Percentiles rank a stretch among this genome's conserved stretches.
phyloP scores from a whole-genome alignment of 2,797 vertebrate genomes.

The Sebastes baramenuke region DNA sequence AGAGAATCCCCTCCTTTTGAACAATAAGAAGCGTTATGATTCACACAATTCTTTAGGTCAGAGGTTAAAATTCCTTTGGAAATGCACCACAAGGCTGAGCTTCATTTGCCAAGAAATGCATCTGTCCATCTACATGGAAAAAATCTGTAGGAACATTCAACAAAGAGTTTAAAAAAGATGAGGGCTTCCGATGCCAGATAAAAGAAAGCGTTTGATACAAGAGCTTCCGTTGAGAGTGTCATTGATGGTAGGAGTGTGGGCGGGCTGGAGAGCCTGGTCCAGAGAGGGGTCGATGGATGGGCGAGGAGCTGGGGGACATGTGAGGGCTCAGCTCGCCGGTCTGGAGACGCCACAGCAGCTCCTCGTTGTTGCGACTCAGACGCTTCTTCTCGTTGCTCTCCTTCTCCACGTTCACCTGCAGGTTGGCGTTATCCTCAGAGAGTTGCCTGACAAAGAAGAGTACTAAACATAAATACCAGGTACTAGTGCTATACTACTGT shows the following conservation, averaged over 20 bases:
- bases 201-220: constrained; percentile 30
- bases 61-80: constrained; percentile 42
- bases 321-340: constrained; percentile 91
- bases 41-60: constrained; percentile 48
- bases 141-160: constrained; percentile 37
- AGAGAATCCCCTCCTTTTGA: constrained; percentile 36
- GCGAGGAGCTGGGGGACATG: constrained; percentile 87
- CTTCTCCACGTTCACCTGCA: constrained; percentile 94
- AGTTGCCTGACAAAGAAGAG: constrained; percentile 85
- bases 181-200: constrained; percentile 4
- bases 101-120: constrained; percentile 8
- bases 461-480: not conserved
- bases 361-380: constrained; percentile 94
- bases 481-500: no score
- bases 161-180: not conserved
- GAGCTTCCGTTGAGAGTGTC: constrained; percentile 37
- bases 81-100: constrained; percentile 2
- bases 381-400: constrained; percentile 97
- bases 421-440: constrained; percentile 94
- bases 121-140: not conserved
- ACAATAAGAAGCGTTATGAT: constrained; percentile 6
- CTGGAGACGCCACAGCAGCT: constrained; percentile 98
- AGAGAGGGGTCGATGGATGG: constrained; percentile 84
- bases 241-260: constrained; percentile 83
- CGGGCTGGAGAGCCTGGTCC: constrained; percentile 88